Conservation (phyloP, 2,888 invertebrate genomes). For the Melanostoma mellinum region DNA sequence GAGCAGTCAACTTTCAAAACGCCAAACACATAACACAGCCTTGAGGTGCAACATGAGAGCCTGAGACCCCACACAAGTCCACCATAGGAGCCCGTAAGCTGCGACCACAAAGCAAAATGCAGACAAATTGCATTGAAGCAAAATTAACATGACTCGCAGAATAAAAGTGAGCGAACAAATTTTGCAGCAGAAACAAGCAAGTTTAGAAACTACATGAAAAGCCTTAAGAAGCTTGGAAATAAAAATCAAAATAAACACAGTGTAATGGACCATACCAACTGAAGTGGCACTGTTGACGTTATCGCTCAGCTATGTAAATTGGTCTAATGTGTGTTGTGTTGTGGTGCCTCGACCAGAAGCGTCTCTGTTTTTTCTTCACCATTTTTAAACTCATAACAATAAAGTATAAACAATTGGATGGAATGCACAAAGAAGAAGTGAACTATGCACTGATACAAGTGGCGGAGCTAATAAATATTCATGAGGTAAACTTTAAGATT, state of each 20-base stretch:
- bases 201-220: constrained; percentile 56
- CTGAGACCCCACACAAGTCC: constrained; percentile 35
- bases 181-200: constrained; percentile 29
- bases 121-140: constrained; percentile 32
- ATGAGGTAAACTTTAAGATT: constrained; percentile 48
- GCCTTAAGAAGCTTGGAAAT: constrained; percentile 21
- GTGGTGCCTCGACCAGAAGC: constrained; percentile 35
- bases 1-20: constrained; percentile 62
- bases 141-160: constrained; percentile 47
- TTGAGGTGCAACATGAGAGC: constrained; percentile 37
- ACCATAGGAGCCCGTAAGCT: constrained; percentile 1
- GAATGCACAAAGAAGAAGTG: constrained; percentile 29
- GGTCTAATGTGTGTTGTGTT: constrained; percentile 33
- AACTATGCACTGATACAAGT: constrained; percentile 17
- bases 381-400: constrained; percentile 51
- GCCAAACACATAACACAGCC: constrained; percentile 28
- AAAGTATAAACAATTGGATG: constrained; percentile 65
- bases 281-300: constrained; percentile 32
- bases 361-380: not conserved
- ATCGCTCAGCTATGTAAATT: constrained; percentile 57
- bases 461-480: constrained; percentile 51
- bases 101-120: constrained; percentile 21
- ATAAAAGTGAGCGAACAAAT: constrained; percentile 36
- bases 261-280: constrained; percentile 45
- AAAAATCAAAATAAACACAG: constrained; percentile 25